Conservation (phyloP, 2,888 invertebrate genomes). For the Phengaris alcon region DNA sequence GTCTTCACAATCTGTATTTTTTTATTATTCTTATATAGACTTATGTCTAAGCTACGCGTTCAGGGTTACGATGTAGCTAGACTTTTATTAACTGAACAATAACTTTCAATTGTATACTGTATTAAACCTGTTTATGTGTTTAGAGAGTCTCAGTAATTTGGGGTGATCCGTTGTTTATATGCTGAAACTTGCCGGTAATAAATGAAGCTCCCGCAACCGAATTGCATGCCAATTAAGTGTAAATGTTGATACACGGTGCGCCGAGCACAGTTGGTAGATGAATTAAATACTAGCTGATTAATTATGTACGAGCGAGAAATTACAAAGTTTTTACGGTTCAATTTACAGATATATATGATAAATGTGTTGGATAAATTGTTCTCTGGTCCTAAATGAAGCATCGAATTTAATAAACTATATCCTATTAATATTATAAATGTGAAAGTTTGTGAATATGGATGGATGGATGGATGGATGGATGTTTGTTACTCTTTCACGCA, state of each 20-base stretch:
- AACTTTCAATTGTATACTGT: too few species aligned
- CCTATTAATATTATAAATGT: too few species aligned
- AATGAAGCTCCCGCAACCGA: neutral
- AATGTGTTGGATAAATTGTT: too few species aligned
- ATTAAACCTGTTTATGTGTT: neutral
- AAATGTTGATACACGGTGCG: constrained; percentile 16
- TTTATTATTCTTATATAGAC: too few species aligned
- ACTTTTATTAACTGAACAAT: too few species aligned
- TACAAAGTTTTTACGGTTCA: neutral
- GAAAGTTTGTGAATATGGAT: too few species aligned
- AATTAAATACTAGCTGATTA: constrained; percentile 2
- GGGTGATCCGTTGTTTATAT: neutral
- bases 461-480: too few species aligned
- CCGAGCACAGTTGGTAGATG: neutral
- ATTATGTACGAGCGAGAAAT: neutral
- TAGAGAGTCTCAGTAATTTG: neutral
- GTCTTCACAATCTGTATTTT: too few species aligned
- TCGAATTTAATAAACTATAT: neutral
- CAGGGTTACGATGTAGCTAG: too few species aligned
- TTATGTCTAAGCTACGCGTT: too few species aligned
- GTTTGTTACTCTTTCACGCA: too few species aligned
- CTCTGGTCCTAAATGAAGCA: neutral
- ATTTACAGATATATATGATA: neutral
- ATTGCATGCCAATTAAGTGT: constrained; percentile 14
- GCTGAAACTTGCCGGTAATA: neutral